Evolutionary conservation across 2,113 vertebrate species (phyloP).

Genomic region (Colistium nudipinnis): DNA sequence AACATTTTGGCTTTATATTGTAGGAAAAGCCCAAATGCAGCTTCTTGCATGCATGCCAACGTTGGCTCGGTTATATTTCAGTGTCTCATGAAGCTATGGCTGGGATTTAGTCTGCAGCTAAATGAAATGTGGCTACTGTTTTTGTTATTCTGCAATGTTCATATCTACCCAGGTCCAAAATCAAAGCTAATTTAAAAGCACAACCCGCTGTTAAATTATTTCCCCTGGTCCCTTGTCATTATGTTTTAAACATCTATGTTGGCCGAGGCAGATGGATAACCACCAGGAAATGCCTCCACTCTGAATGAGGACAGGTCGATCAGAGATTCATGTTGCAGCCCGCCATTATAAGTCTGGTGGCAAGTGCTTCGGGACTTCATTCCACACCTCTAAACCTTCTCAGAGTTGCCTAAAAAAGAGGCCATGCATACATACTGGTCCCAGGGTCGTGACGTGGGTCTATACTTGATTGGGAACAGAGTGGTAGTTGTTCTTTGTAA

Average conservation of each 20-base stretch:
- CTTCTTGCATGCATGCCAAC: background rate
- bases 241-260: background rate
- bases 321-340: constrained; percentile 11
- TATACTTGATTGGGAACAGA: constrained; percentile 62
- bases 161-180: too few relatives aligned
- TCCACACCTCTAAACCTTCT: constrained; percentile 48
- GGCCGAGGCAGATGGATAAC: background rate
- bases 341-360: constrained; percentile 16
- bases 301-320: background rate
- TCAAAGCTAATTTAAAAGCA: background rate
- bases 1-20: background rate
- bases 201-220: background rate
- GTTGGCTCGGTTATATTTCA: background rate
- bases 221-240: background rate
- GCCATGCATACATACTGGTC: constrained; percentile 35
- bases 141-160: background rate
- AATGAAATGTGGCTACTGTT: background rate
- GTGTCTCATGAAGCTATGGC: background rate
- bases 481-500: constrained; percentile 52
- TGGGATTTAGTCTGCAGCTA: background rate
- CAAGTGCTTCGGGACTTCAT: constrained; percentile 47
- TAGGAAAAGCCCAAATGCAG: background rate
- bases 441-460: constrained; percentile 53
- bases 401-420: constrained; percentile 23
- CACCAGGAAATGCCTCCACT: background rate